Evolutionary conservation across 2,113 vertebrate genomes (phyloP), one percentile per base, ranked within the genome.

Genomic region (Condylura cristata): DNA sequence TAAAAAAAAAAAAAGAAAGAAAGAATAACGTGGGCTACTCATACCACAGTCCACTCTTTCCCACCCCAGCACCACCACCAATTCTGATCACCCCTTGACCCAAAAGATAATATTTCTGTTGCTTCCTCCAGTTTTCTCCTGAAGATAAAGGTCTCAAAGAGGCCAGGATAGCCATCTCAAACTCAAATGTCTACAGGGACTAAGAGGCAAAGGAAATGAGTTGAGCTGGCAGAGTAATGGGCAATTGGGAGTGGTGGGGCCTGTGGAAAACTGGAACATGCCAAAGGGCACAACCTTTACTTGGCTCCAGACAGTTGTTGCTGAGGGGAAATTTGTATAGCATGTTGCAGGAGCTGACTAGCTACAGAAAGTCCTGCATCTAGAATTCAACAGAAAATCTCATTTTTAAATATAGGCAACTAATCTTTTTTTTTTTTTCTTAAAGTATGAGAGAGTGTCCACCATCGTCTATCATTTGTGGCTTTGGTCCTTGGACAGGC

Each of bases 61-160:
- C 6, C 0, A 1, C 1, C 13, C 5, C 17, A 9, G 34, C 9
- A 11, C 4, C 16, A 22, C 78, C 8, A 24, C 4, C 8, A 18
- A 13, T 75, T 34, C 68, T 60, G 46, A 3, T 22, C 32, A n/a
- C 66, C 12, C 12, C 32, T 0, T 2, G 11, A 46, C 80, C 53
- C 12, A 46, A 60, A 92, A 30, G 61, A 11, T 28, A 4, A 28
- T 28, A 28, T 37, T 41, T 34, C 34, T 30, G 7, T 9, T 24
- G 58, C 44, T 41, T 76, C 53, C 9, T 51, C 48, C 28, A 34
- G 18, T 8, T 32, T 1, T 13, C 41, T 24, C 79, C 18, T 78
- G 82, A 32, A 90, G n/a, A 58, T 1, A 63, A 39, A 10, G 14
- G 9, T 70, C 53, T 78, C 81, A 17, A 7, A 2, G 20, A 51